Percentiles rank a stretch among this genome's conserved stretches.
These are phyloP conservation scores for Acanthiza pusilla DNA, from an alignment of 2,797 vertebrate species.

Conservation along the genomic window DNA sequence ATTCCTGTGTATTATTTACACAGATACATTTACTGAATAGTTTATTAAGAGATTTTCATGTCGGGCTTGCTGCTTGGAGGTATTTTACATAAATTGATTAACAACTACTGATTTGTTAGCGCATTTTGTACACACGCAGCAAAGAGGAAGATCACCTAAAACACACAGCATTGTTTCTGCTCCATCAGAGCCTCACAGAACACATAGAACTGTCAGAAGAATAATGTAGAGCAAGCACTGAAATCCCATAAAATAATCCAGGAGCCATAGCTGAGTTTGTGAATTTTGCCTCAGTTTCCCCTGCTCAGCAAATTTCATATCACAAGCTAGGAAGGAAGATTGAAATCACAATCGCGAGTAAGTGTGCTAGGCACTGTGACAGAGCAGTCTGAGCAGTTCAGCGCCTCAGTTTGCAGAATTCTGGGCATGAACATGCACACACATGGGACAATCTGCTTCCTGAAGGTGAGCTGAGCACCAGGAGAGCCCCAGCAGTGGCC, in stretches of 20 bases:
- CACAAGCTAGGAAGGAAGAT: not conserved
- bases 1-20: conserved; percentile 18
- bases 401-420: not conserved
- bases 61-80: not conserved
- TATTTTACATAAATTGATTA: conserved; percentile 10
- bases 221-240: not conserved
- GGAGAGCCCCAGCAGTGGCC: not conserved
- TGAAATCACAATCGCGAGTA: not conserved
- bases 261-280: not conserved
- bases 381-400: not conserved
- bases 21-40: conserved; percentile 28
- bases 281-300: not conserved
- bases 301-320: not conserved
- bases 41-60: conserved; percentile 38
- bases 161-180: not conserved
- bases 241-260: not conserved
- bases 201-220: not conserved
- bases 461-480: not conserved
- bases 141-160: not conserved
- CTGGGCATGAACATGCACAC: not conserved
- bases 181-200: not conserved
- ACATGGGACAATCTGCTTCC: not conserved
- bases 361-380: not conserved
- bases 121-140: not conserved
- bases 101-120: not conserved